Base-by-base conservation (phyloP, 2,888 invertebrate genomes). In the Drosophila neotestacea region DNA sequence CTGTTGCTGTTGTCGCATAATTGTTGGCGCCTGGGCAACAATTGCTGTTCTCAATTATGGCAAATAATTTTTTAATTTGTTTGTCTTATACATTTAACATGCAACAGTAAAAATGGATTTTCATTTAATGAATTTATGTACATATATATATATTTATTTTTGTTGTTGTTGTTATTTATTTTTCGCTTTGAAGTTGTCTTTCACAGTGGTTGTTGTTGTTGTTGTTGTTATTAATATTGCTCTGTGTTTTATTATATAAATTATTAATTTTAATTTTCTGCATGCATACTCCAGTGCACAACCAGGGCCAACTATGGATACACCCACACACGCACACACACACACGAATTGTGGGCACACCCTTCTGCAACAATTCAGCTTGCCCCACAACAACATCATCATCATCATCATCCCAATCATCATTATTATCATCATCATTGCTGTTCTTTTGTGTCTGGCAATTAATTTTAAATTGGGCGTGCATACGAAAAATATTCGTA, bases 251-350 rank as follows among this genome's bases (percentile, higher is more conserved):
- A 85, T 78, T 80, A 81, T 84, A 91, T 90, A 87, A 90, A 90
- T 90, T 91, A 90, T 90, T 90, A 90, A 90, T 90, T 91, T 90
- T 90, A 90, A 90, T 90, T 90, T 90, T 90, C 89, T 89, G 90
- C 90, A 90, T 90, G 91, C 90, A 86, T 85, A 87, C 79, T 84
- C 78, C 85, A 77, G 59, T 78, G 82, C 82, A 79, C 87, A 80
- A 56, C 9, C 69, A 58, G 55, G 22, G 34, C 9, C 32, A 61
- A 52, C 70, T 59, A 59, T 60, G 44, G 28, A 64, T 48, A 69
- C 69, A 59, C 67, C 34, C 54, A 54, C 55, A 64, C 50, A 52
- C 48, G 46, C 38, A 56, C 48, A 67, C 50, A 44, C 70, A 52
- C 59, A 30, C 48, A 52, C 7, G 73, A 69, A 50, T 68, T 82